Evolutionary conservation across 2,113 vertebrate genomes (phyloP), one percentile per base, ranked within the genome.

Genomic region (Pterocles orientalis): DNA sequence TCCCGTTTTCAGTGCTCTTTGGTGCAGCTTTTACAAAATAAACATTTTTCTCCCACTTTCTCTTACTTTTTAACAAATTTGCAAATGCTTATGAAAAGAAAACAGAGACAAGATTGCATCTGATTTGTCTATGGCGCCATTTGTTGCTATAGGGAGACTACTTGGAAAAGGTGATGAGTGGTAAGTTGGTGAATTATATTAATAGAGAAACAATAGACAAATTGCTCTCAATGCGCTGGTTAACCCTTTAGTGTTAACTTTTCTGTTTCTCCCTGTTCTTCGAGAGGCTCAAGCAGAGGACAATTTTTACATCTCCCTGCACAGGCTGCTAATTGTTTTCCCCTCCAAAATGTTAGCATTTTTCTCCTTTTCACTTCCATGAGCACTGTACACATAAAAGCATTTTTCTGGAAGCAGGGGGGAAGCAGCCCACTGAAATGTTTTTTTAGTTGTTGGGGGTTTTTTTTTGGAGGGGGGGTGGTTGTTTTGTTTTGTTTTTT

Each of bases 171-270:
- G 94, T 89, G 96, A 87, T 94, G 96, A 97, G 89, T 95, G 91
- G 82, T 94, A 86, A 91, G 70, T 18, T 92, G 58, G 85, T 96
- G 93, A 95, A 85, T 92, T 77, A 96, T 89, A 97, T 95, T 96
- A 97, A 91, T 82, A 97, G 65, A 94, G 84, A 93, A 95, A 94
- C 93, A 96, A 96, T 92, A 91, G 93, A 92, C 58, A 96, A 92
- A 96, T 92, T 92, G 51, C 70, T 91, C 47, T 89, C 66, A 81
- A 3, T 73, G 82, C 36, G 82, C 28, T 54, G 36, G 48, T 97
- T 96, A 97, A 97, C 95, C 28, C 92, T 86, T 96, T 71, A 61
- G 39, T 21, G 18, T 53, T 82, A 54, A 56, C 29, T 23, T 41
- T 53, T 53, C 56, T 12, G 15, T 71, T 70, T 91, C 51, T 50